These are phyloP conservation scores for Ascaphus truei DNA, from an alignment of 2,113 vertebrate species.

Conservation along the genomic window DNA sequence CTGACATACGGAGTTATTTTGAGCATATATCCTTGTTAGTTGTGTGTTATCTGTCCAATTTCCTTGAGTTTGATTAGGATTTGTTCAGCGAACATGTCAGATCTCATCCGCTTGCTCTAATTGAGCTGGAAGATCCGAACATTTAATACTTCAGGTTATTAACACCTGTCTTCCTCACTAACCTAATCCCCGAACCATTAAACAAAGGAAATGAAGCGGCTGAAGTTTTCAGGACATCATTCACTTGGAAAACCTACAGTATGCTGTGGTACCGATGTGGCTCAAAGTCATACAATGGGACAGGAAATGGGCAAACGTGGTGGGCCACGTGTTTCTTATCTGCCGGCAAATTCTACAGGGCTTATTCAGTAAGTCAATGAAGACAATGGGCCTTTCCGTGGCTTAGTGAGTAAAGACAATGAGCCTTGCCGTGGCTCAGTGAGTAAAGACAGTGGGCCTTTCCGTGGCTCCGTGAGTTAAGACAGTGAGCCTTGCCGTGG, in stretches of 20 bases:
- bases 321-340: too few relatives aligned
- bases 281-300: too few relatives aligned
- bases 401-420: too few relatives aligned
- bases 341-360: too few relatives aligned
- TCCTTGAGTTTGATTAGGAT: background rate
- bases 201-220: conserved; percentile 48
- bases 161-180: conserved; percentile 36
- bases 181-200: conserved; percentile 45
- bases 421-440: too few relatives aligned
- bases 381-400: too few relatives aligned
- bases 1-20: background rate
- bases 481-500: too few relatives aligned
- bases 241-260: background rate
- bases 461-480: too few relatives aligned
- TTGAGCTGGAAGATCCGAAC: conserved; percentile 38
- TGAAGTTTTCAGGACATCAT: conserved; percentile 45
- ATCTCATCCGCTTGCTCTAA: conserved; percentile 18
- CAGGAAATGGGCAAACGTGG: too few relatives aligned
- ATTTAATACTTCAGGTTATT: conserved; percentile 43
- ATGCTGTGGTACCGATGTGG: too few relatives aligned
- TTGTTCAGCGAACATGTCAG: background rate
- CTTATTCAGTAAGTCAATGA: too few relatives aligned
- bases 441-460: too few relatives aligned
- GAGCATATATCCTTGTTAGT: background rate
- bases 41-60: conserved; percentile 9